These are phyloP conservation scores for Subanguina moxae DNA, from an alignment of 1,140 invertebrate genomes.

Conservation along the genomic window DNA sequence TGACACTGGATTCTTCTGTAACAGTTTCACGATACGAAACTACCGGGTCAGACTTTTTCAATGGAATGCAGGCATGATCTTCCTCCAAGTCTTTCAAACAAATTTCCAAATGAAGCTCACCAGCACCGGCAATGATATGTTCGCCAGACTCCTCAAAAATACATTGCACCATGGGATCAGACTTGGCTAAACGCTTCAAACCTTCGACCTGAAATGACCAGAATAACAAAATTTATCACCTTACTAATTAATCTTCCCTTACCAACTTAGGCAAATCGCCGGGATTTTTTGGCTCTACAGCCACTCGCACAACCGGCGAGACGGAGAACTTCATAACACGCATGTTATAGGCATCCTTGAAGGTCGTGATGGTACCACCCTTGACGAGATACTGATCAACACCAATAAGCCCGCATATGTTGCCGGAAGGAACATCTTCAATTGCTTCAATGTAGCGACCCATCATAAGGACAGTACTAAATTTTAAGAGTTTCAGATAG, in stretches of 20 bases:
- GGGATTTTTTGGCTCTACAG: no score
- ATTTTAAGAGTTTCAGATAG: conserved; percentile 57
- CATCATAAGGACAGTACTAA: conserved; percentile 98
- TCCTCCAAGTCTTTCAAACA: no score
- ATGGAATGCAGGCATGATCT: no score
- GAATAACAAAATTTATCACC: conserved; percentile 4
- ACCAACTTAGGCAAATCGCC: conserved; percentile 98
- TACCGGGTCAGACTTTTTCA: no score
- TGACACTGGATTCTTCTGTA: conserved; percentile 81
- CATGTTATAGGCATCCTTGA: conserved; percentile 99
- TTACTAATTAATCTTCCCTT: conserved; percentile 18
- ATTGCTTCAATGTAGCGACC: conserved; percentile 98
- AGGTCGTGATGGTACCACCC: conserved; percentile 97
- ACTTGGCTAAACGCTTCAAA: no score
- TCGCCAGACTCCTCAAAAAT: conserved; percentile 99
- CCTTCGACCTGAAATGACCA: conserved; percentile 47
- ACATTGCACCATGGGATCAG: conserved; percentile 99
- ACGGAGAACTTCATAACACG: conserved; percentile 77
- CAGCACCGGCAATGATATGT: no score
- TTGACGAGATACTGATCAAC: conserved; percentile 94
- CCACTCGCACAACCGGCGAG: no score
- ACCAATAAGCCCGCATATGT: no score
- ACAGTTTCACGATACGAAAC: conserved; percentile 98
- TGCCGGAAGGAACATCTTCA: conserved; percentile 97
- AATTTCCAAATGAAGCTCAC: no score